Evolutionary conservation across 2,113 vertebrate genomes (phyloP), one percentile per base, ranked within the genome.

Genomic region (Leptobrachium ailaonicum): DNA sequence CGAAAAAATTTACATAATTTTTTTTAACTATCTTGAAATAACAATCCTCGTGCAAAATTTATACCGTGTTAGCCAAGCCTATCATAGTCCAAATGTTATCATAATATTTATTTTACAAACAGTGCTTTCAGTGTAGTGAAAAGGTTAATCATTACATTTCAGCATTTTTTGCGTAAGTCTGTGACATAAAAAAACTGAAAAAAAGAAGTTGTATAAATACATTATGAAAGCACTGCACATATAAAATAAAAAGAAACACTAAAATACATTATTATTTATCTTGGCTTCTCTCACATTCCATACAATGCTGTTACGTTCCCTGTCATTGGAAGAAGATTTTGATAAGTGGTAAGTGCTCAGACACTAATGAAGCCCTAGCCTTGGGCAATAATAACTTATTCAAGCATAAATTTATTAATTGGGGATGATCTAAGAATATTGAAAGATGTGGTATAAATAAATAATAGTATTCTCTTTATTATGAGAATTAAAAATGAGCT

Each of bases 301-400:
- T 8, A 68, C 75, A 67, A 43, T 43, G 75, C 6, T n/a, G 45
- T 56, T 6, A 68, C 12, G 47, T 42, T 10, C 47, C 13, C 66
- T 56, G 42, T 41, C 41, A 5, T 56, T 20, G 45, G 67, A 40
- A 40, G 41, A 43, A 43, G 40, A 71, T 50, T 50, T 71, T 71
- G n/a, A 20, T 11, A 67, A 50, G 40, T 50, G 8, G 20, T 66
- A 66, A 76, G n/a, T 76, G 32, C 40, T 14, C 47, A 56, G 50
- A 43, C 47, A 42, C 64, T 43, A 75, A 75, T 66, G 73, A 76
- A 68, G 40, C 40, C 10, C 41, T 50, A 68, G 64, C 64, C 75
- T 68, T n/a, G 45, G 14, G 75, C 64, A 44, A 76, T 54, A 50
- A 41, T 50, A 68, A 76, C 66, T 41, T 67, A 54, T 67, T 67